phyloP scores from a whole-genome alignment of 1,140 invertebrate genomes.

The Orius laevigatus region DNA sequence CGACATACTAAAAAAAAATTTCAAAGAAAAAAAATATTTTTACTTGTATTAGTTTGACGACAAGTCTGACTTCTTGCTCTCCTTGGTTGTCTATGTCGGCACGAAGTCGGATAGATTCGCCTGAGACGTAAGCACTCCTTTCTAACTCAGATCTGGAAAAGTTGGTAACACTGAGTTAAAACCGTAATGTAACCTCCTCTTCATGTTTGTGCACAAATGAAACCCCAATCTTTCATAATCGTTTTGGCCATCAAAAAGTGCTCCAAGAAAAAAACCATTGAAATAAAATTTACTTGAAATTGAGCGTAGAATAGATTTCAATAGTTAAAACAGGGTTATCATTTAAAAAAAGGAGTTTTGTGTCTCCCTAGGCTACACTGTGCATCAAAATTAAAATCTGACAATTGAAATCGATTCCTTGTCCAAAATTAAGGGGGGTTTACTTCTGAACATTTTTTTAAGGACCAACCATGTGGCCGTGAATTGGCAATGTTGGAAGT shows the following conservation, averaged over 20 bases:
- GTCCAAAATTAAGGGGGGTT: too few species aligned
- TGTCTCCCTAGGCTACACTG: not conserved
- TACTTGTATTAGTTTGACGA: conserved; percentile 55
- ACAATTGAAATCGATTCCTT: too few species aligned
- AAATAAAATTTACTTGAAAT: too few species aligned
- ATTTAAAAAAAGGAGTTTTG: not conserved
- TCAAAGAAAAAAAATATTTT: conserved; percentile 8
- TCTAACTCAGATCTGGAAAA: conserved; percentile 40
- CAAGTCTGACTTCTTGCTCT: conserved; percentile 49
- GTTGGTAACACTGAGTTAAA: not conserved
- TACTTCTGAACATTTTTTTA: too few species aligned
- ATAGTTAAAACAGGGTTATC: not conserved
- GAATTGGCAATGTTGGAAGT: too few species aligned
- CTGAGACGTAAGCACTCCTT: conserved; percentile 62
- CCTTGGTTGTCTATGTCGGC: conserved; percentile 64
- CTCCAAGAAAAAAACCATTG: too few species aligned
- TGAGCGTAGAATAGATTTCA: too few species aligned
- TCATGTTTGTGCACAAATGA: too few species aligned
- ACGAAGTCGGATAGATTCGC: conserved; percentile 57
- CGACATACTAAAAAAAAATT: conserved; percentile 43
- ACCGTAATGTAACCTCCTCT: not conserved
- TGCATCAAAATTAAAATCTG: too few species aligned
- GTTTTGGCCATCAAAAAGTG: too few species aligned
- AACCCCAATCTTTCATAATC: too few species aligned
- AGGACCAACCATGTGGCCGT: too few species aligned